These are phyloP conservation scores for Allophyes oxyacanthae DNA, from an alignment of 2,888 invertebrate genomes.

Conservation along the genomic window DNA sequence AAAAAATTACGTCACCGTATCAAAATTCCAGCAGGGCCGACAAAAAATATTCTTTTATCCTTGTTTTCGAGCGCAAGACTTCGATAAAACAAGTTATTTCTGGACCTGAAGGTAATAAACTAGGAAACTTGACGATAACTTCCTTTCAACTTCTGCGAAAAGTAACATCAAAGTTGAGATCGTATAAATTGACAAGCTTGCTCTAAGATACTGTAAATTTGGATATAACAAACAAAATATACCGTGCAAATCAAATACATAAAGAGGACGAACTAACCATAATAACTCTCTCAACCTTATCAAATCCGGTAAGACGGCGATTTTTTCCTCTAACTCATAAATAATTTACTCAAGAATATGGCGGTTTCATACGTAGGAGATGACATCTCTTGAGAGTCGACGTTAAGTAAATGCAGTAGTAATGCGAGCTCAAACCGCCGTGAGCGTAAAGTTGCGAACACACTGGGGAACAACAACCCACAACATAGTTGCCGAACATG, in stretches of 20 bases:
- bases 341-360: slow-evolving; percentile 42
- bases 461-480: slow-evolving; percentile 27
- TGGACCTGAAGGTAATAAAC: slow-evolving; percentile 9
- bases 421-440: slow-evolving; percentile 40
- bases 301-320: neutral
- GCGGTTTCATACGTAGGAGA: slow-evolving; percentile 27
- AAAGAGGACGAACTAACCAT: neutral
- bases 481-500: slow-evolving; percentile 38
- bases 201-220: neutral
- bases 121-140: slow-evolving; percentile 5
- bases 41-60: neutral
- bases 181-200: neutral
- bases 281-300: slow-evolving; percentile 6
- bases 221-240: slow-evolving; percentile 1
- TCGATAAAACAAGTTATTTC: slow-evolving; percentile 3
- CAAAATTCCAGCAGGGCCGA: too few relatives aligned
- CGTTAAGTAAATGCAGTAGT: slow-evolving; percentile 52
- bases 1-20: too few relatives aligned
- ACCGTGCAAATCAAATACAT: neutral
- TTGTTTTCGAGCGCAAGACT: slow-evolving; percentile 2
- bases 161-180: neutral
- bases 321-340: slow-evolving; percentile 19
- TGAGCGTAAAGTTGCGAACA: slow-evolving; percentile 40
- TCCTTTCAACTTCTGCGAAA: neutral
- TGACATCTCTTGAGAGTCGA: slow-evolving; percentile 34